phyloP scores from a whole-genome alignment of 2,797 vertebrate species.

The Neopelma chrysocephalum region DNA sequence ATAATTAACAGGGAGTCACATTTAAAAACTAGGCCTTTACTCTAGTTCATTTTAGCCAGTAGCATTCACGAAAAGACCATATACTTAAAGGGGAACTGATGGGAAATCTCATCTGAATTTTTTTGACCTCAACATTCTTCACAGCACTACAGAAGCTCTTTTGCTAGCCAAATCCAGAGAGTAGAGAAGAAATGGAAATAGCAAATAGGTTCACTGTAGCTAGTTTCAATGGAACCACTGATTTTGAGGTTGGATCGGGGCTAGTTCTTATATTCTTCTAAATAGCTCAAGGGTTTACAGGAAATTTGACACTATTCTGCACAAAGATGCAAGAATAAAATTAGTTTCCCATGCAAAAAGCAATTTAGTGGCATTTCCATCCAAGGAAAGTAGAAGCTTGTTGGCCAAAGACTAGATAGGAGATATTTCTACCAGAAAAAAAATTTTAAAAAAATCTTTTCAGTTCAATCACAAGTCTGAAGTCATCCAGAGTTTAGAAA shows the following conservation, averaged over 20 bases:
- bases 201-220: neutral
- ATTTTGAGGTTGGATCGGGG: neutral
- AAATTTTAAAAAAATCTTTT: neutral
- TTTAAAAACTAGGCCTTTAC: neutral
- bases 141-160: neutral
- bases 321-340: neutral
- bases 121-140: neutral
- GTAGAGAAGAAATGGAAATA: neutral
- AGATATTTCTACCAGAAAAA: neutral
- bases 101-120: neutral
- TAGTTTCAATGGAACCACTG: neutral
- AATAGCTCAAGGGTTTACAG: neutral
- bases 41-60: neutral
- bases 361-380: neutral
- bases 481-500: neutral
- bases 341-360: neutral
- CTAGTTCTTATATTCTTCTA: neutral
- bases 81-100: neutral
- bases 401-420: neutral
- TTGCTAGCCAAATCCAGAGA: neutral
- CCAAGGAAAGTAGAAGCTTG: neutral
- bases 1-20: neutral
- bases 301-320: neutral
- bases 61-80: neutral
- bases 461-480: neutral